A percentile compares a stretch with the other conserved stretches of the same genome.
phyloP scores from a whole-genome alignment of 2,797 vertebrate species.

The Thaleichthys pacificus region DNA sequence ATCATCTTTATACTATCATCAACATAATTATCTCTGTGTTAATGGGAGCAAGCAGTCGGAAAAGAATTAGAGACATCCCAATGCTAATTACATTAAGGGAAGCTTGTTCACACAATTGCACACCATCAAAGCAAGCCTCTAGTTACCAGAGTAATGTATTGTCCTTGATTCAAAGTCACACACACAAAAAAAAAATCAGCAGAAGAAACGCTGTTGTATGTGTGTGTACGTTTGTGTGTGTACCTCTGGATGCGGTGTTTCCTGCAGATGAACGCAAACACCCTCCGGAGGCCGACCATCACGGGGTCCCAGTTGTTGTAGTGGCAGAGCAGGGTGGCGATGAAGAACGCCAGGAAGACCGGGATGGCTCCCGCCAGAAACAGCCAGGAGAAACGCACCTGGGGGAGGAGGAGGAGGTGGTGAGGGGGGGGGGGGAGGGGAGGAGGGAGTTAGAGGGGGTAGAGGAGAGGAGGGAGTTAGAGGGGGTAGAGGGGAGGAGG shows the following conservation, averaged over 20 bases:
- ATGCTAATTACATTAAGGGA: constrained; percentile 27
- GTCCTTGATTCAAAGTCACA: constrained; percentile 43
- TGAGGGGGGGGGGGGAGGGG: too few species aligned
- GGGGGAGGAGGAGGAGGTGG: constrained; percentile 10
- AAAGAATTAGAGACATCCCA: constrained; percentile 34
- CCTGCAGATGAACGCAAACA: constrained; percentile 90
- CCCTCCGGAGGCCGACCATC: constrained; percentile 89
- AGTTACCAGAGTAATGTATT: constrained; percentile 32
- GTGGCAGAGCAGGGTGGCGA: constrained; percentile 88
- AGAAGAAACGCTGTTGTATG: not conserved
- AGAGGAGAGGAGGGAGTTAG: not conserved
- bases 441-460: not conserved
- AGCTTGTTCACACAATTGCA: constrained; percentile 37
- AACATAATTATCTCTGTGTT: constrained; percentile 42
- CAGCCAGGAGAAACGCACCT: constrained; percentile 96
- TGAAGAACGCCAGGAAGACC: constrained; percentile 95
- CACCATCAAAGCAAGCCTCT: constrained; percentile 24
- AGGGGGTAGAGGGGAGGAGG: too few species aligned
- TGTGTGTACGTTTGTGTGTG: not conserved
- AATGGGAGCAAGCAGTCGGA: constrained; percentile 27
- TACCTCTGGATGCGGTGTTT: constrained; percentile 91
- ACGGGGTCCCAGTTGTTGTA: constrained; percentile 99
- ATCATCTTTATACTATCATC: constrained; percentile 32
- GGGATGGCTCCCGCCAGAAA: constrained; percentile 92
- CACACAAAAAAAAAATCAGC: not conserved